A percentile compares a stretch with the other conserved stretches of the same genome.
Conservation (phyloP, 2,888 invertebrate genomes). For the Ophioninae sp. region DNA sequence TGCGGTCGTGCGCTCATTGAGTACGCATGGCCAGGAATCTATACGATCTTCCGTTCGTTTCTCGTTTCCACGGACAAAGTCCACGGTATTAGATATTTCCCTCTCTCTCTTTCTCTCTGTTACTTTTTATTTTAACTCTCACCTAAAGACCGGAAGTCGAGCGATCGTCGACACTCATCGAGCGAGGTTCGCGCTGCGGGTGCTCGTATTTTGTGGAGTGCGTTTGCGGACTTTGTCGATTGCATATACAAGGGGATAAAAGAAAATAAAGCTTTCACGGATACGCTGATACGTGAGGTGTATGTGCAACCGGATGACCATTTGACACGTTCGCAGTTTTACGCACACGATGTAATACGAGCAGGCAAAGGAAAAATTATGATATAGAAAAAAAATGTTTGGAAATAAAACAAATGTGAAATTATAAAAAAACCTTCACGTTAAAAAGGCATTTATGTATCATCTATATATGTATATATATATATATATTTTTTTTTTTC, state of each 20-base stretch:
- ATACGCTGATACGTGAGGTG: neutral
- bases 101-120: neutral
- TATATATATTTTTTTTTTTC: too few species aligned
- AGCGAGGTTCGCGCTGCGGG: neutral
- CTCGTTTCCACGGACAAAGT: neutral
- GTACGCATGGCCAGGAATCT: neutral
- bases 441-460: neutral
- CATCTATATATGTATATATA: neutral
- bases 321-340: neutral
- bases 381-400: too few species aligned
- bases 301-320: slow-evolving; percentile 18
- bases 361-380: too few species aligned
- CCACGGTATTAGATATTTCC: neutral
- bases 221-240: slow-evolving; percentile 1
- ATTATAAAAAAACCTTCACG: neutral
- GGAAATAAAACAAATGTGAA: neutral
- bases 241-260: slow-evolving; percentile 5
- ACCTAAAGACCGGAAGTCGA: slow-evolving; percentile 18
- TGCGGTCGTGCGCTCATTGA: neutral
- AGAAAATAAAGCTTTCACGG: neutral
- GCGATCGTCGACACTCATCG: neutral
- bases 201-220: neutral
- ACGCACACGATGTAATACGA: neutral
- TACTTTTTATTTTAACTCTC: slow-evolving; percentile 4
- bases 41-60: neutral